Base-by-base conservation (phyloP, 2,888 invertebrate species). In the Mesorhabditis belari region DNA sequence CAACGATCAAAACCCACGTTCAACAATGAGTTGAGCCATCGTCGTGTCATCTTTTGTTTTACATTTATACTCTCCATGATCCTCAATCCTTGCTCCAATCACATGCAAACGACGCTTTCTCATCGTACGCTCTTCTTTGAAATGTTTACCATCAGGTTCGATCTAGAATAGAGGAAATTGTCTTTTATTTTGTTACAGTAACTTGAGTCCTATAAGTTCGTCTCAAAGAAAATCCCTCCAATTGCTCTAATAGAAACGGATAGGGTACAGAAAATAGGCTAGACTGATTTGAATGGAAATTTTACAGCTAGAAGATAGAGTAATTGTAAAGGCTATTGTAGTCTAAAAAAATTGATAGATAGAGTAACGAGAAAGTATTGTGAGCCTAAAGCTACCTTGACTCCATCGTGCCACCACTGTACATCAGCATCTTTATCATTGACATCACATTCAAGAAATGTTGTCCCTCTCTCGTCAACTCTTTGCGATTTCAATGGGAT, bases 401-500 rank as follows among this genome's bases (percentile, higher is more conserved):
- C 63, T 59, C 79, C 81, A 64, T 81, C 79, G 66, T 80, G 81
- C 71, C 71, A 81, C 81, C 81, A 81, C 51, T 82, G 79, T 24
- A 81, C 77, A 66, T 92, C 91, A 67, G 96, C 96, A 73, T 88
- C 88, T 53, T 90, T 91, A 83, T 98, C 98, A 79, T 96, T 95
- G 64, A 98, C 87, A 83, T 98, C 96, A 82, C 96, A 96, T 63
- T 92, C 87, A 64, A 99, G 85, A 0, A 90, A 90, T 26, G 93
- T 88, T 21, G 90, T 90, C 74, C 95, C 94, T 81, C 94, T 92
- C 83, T 98, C 96, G 59, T 90, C 88, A 59, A 90, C 88, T 79
- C 93, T 92, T 81, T 91, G 89, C 65, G 92, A 92, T 82, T 94
- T 93, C 57, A 98, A 86, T 19, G 92, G 90, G 83, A 93, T 93